These are phyloP conservation scores for Campylomormyrus tamandua DNA, from an alignment of 2,113 vertebrate species.

Conservation along the genomic window DNA sequence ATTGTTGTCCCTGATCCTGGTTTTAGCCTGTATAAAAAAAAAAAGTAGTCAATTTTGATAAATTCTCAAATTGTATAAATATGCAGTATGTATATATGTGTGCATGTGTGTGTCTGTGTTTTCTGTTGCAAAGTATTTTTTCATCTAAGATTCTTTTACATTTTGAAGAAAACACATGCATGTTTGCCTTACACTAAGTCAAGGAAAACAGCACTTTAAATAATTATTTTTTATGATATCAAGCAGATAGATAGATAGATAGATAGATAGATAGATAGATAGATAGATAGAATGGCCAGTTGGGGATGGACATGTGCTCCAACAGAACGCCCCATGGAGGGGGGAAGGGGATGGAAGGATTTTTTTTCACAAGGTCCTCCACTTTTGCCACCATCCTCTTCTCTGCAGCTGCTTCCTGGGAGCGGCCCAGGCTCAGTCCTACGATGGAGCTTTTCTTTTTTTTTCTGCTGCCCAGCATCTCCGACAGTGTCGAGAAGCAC, in stretches of 20 bases:
- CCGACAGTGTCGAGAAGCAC: neutral
- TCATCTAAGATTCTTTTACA: neutral
- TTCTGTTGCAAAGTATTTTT: neutral
- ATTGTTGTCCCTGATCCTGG: neutral
- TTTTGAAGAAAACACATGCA: neutral
- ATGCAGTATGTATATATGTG: neutral
- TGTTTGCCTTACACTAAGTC: neutral
- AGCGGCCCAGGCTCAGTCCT: neutral
- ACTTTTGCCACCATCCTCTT: too few species aligned
- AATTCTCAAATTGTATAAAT: neutral
- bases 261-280: neutral
- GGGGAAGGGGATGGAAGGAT: too few species aligned
- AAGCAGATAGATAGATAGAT: neutral
- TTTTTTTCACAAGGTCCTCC: too few species aligned
- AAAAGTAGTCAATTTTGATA: neutral
- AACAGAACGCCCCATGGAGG: neutral
- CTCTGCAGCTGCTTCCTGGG: neutral
- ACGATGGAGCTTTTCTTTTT: neutral
- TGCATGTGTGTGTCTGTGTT: neutral
- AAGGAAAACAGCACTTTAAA: neutral
- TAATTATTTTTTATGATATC: neutral
- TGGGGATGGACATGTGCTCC: neutral
- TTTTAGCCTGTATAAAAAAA: neutral
- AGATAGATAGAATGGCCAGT: neutral
- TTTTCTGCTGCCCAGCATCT: neutral